Evolutionary conservation across 2,113 vertebrate species (phyloP), one percentile per base, ranked within the genome.

Genomic region (Psophia crepitans): DNA sequence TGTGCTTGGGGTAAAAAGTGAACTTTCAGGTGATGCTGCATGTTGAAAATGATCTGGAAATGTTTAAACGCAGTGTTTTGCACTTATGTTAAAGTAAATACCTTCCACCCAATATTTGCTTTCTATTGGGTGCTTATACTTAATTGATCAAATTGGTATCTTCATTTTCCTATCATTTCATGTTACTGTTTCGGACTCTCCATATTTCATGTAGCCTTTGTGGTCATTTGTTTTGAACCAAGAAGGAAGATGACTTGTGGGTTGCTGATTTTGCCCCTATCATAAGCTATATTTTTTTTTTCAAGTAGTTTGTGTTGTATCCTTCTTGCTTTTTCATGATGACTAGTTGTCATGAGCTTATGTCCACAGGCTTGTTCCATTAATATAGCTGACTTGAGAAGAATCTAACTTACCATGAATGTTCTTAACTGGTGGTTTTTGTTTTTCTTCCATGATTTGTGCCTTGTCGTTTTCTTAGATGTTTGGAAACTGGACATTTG

Each of bases 401-500:
- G 39, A 37, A 33, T 64, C 53, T 92, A 41, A 27, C 21, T 73
- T 77, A 24, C 24, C 4, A 1, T 37, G 27, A 81, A 32, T 70
- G 12, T 19, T 82, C 53, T 57, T 53, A 71, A 87, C 41, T 87
- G 35, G 49, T 84, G 33, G 23, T 41, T 53, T 68, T 23, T 5
- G 58, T 60, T 93, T 74, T 69, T 18, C 49, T 95, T 39, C 39
- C 28, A 30, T 92, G 24, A 37, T 90, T 84, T 91, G 65, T 89
- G 19, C 54, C 77, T 76, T 93, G 35, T 73, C 3, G 0, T 86
- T 90, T 95, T 35, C 96, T n/a, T 91, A 99, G 99, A 99, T 99
- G 99, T 99, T 99, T 98, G 99, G 99, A 69, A 99, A 99, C 98
- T 99, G 99, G 99, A 99, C 99, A 2, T 99, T 99, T 97, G 99